Conservation (phyloP, 2,113 vertebrate genomes). For the Paradoxurus hermaphroditus region DNA sequence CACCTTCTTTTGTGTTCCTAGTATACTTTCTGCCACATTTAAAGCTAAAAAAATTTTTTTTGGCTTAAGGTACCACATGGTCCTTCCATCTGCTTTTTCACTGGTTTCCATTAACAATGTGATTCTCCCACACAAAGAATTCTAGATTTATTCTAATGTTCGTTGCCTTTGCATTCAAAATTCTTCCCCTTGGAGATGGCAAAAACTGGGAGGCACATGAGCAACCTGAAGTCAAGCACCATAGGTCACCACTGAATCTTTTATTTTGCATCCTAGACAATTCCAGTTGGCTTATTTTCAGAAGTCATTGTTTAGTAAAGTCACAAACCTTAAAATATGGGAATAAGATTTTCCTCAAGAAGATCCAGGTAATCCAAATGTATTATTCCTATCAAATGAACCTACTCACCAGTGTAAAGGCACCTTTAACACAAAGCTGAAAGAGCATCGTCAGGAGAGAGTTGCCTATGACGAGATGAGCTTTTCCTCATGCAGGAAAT, state of each 20-base stretch:
- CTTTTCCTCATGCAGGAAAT: neutral
- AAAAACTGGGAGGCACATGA: neutral
- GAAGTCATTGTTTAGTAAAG: neutral
- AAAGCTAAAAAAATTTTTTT: neutral
- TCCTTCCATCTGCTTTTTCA: neutral
- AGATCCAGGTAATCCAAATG: neutral
- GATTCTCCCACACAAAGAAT: neutral
- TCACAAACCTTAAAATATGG: neutral
- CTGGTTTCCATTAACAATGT: neutral
- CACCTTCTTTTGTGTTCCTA: neutral
- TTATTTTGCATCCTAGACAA: neutral
- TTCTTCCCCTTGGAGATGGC: neutral
- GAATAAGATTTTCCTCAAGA: neutral
- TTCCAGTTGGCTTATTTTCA: neutral
- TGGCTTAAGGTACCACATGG: neutral
- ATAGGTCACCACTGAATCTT: neutral
- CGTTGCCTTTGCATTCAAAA: neutral
- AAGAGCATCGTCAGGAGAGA: neutral
- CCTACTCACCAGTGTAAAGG: neutral
- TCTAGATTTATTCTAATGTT: neutral
- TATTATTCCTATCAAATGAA: constrained; percentile 19
- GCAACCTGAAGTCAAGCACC: neutral
- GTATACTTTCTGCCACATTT: neutral
- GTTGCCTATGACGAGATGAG: neutral
- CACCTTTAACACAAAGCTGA: neutral